Conservation (phyloP, 2,113 vertebrate genomes). For the Pygathrix nemaeus region DNA sequence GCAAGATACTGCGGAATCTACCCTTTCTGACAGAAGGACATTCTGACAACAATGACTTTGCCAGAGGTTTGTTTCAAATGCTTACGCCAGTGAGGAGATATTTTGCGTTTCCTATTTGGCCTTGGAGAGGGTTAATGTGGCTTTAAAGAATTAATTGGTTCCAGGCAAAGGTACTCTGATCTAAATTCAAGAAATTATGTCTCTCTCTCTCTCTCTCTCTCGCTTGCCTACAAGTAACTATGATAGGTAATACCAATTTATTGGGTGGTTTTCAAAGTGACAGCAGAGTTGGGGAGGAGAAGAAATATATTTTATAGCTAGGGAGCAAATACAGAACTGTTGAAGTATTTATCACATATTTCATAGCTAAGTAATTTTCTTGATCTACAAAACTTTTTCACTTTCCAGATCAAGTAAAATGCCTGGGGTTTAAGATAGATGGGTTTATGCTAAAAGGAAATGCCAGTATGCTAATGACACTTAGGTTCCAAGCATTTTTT, state of each 20-base stretch:
- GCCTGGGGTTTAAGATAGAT: constrained; percentile 27
- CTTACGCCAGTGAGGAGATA: not conserved
- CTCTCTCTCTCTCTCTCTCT: not conserved
- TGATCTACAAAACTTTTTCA: constrained; percentile 42
- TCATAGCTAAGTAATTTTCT: constrained; percentile 54
- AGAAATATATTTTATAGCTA: constrained; percentile 1
- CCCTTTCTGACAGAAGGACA: not conserved
- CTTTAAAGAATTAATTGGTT: constrained; percentile 23
- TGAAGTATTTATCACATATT: constrained; percentile 28
- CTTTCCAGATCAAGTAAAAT: constrained; percentile 46
- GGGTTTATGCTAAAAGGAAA: constrained; percentile 27
- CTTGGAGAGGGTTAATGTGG: not conserved
- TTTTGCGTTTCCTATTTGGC: not conserved
- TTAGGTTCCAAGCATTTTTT: constrained; percentile 25
- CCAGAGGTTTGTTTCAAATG: not conserved
- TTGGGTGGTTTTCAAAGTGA: not conserved
- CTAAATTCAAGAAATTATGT: not conserved
- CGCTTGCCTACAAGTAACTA: not conserved
- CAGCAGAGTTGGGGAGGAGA: constrained; percentile 5
- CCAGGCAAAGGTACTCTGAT: not conserved
- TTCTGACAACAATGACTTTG: not conserved
- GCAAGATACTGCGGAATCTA: constrained; percentile 28
- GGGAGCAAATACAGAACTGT: not conserved
- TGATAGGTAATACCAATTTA: constrained; percentile 21
- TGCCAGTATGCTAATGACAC: not conserved